Conservation (phyloP, 35 echinoderm and acorn worm species). For the Diadema setosum region DNA sequence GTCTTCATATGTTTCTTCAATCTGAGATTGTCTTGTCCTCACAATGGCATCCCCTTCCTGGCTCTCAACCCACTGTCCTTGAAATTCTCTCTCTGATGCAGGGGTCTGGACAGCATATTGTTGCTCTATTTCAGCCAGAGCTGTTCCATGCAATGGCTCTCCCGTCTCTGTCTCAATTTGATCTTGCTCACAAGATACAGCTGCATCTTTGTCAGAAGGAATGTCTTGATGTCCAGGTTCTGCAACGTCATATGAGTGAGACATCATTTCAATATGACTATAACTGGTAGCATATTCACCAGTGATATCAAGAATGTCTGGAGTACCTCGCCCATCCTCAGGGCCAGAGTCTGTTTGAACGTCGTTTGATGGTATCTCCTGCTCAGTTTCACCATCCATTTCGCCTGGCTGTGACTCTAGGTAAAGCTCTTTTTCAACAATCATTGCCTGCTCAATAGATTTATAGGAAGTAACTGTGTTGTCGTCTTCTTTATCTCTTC, state of each 20-base stretch:
- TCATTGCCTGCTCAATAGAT: conserved; percentile 42
- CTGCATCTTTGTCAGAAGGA: background rate
- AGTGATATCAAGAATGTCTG: conserved; percentile 88
- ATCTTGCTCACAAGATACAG: background rate
- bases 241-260: background rate
- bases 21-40: background rate
- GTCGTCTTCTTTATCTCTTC: background rate
- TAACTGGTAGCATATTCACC: conserved; percentile 37
- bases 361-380: background rate
- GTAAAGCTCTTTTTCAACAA: conserved; percentile 26
- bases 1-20: background rate
- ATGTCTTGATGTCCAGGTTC: conserved; percentile 5
- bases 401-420: conserved; percentile 39
- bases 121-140: background rate
- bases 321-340: conserved; percentile 59
- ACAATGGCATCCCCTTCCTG: conserved; percentile 1
- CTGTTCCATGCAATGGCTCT: background rate
- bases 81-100: background rate
- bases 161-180: background rate
- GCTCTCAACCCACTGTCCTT: background rate
- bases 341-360: background rate
- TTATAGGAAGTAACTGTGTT: background rate
- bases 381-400: background rate
- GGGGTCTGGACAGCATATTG: background rate
- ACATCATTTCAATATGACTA: background rate